A percentile compares a stretch with the other conserved stretches of the same genome.
phyloP scores from a whole-genome alignment of 2,797 vertebrate species.

The Hephaestus fuliginosus region DNA sequence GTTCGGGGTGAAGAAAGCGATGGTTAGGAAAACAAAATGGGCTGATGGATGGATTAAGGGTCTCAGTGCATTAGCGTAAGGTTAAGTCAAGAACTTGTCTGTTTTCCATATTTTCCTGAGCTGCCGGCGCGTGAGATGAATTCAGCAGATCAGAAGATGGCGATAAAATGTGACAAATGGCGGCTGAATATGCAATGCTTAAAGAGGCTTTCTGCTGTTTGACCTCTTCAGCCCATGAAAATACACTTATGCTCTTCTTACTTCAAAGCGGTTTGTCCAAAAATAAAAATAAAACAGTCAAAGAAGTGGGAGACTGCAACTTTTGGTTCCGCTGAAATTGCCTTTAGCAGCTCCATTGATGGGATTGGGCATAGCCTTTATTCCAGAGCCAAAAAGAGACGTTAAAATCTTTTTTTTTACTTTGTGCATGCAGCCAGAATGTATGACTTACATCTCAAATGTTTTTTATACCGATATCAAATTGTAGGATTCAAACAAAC shows the following conservation, averaged over 20 bases:
- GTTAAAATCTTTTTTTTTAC: neutral
- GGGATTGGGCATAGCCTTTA: conserved; percentile 53
- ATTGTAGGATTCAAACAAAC: conserved; percentile 47
- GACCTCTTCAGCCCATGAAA: conserved; percentile 37
- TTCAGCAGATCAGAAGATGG: conserved; percentile 3
- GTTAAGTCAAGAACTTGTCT: conserved; percentile 61
- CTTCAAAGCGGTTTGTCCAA: conserved; percentile 51
- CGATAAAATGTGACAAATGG: neutral
- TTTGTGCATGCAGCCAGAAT: conserved; percentile 39
- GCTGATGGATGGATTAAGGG: conserved; percentile 59
- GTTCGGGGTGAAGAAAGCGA: conserved; percentile 36
- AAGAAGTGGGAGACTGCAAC: conserved; percentile 35
- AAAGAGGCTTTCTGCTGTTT: conserved; percentile 33
- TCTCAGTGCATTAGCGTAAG: conserved; percentile 49
- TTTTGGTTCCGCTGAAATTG: conserved; percentile 44
- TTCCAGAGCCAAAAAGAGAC: conserved; percentile 54
- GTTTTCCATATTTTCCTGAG: conserved; percentile 55
- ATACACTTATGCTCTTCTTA: neutral
- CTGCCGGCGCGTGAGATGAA: conserved; percentile 38
- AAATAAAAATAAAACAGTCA: conserved; percentile 35
- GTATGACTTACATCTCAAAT: conserved; percentile 50
- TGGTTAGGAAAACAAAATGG: conserved; percentile 1
- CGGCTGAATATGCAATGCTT: conserved; percentile 33
- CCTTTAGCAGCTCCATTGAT: conserved; percentile 53
- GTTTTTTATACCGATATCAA: conserved; percentile 36